These are phyloP conservation scores for Arge pagana DNA, from an alignment of 2,888 invertebrate genomes.

Conservation along the genomic window DNA sequence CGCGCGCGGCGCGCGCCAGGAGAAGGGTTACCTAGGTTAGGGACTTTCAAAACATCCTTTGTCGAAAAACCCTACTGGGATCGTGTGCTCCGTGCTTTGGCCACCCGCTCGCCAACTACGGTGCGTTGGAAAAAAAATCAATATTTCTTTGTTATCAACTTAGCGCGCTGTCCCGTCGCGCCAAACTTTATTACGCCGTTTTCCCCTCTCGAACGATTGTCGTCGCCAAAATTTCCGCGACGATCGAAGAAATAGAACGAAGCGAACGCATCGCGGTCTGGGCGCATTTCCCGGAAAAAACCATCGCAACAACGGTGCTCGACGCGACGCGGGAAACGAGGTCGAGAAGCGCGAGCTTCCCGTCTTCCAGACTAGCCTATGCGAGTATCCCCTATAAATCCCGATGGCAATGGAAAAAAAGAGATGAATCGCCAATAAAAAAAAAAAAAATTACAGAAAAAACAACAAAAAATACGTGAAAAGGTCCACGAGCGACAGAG, in stretches of 20 bases:
- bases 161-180: constrained; percentile 45
- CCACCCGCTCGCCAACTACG: constrained; percentile 50
- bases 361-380: not conserved
- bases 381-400: not conserved
- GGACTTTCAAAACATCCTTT: constrained; percentile 58
- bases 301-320: too few relatives aligned
- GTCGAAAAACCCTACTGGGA: constrained; percentile 56
- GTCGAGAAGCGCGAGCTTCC: too few relatives aligned
- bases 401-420: not conserved
- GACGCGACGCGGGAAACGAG: too few relatives aligned
- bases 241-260: not conserved
- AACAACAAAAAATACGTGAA: not conserved
- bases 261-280: too few relatives aligned
- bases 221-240: too few relatives aligned
- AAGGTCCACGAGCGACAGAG: constrained; percentile 12
- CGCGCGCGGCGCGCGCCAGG: constrained; percentile 33
- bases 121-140: constrained; percentile 53
- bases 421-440: not conserved
- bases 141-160: constrained; percentile 57
- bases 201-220: too few relatives aligned
- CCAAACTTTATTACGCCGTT: not conserved
- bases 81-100: constrained; percentile 50
- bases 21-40: constrained; percentile 58
- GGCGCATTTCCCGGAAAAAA: not conserved
- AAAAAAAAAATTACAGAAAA: not conserved